Conservation (phyloP, 2,797 vertebrate genomes). For the Peromyscus aztecus region DNA sequence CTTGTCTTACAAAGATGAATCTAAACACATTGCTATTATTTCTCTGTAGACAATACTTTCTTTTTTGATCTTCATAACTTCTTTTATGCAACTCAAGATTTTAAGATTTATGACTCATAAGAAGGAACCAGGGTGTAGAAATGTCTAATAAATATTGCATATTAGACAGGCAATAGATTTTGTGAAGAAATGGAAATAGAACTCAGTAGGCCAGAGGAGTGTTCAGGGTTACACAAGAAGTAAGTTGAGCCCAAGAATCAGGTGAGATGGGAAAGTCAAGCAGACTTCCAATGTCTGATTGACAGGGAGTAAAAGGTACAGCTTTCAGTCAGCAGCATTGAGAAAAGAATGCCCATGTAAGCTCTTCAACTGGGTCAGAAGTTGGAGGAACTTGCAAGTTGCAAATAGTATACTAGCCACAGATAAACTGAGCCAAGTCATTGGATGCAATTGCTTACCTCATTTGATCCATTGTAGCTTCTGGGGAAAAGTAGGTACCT, state of each 20-base stretch:
- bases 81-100: background rate
- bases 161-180: background rate
- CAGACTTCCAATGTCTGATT: background rate
- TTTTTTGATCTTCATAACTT: slow-evolving; percentile 1
- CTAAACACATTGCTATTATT: background rate
- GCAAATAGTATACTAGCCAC: background rate
- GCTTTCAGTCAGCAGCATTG: background rate
- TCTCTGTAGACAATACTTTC: background rate
- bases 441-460: background rate
- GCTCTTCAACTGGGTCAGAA: background rate
- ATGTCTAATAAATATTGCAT: background rate
- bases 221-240: background rate
- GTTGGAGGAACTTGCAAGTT: background rate
- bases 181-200: slow-evolving; percentile 5
- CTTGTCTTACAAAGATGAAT: background rate
- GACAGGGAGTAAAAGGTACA: background rate
- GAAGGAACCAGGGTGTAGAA: background rate
- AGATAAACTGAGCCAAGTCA: background rate
- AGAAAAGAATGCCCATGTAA: background rate
- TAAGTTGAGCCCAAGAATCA: background rate
- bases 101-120: background rate
- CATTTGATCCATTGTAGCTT: background rate
- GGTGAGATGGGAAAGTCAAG: background rate
- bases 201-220: background rate
- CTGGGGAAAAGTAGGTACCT: background rate